Conservation (phyloP, 2,797 vertebrate genomes). For the Simalia tracyae region DNA sequence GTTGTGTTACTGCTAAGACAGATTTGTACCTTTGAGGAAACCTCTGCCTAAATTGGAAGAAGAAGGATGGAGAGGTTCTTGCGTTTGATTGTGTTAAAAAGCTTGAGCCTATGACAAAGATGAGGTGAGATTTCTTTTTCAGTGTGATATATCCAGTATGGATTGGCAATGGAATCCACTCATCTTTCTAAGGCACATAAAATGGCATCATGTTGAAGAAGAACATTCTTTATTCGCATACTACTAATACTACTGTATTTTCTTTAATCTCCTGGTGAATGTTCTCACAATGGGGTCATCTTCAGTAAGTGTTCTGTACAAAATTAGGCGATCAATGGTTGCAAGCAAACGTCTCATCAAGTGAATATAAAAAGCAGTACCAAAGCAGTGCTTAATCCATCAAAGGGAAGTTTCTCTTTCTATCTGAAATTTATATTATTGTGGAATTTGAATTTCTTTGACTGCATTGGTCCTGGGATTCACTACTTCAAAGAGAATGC, state of each 20-base stretch:
- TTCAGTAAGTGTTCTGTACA: neutral
- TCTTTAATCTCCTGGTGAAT: neutral
- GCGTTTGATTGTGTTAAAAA: no score
- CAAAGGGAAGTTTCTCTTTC: neutral
- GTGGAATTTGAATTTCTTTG: conserved; percentile 22
- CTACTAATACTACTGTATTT: neutral
- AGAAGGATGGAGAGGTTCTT: no score
- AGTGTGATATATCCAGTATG: neutral
- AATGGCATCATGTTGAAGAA: neutral
- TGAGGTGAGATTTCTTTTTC: neutral
- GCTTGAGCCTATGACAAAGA: neutral
- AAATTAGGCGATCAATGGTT: conserved; percentile 9
- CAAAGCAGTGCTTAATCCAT: conserved; percentile 10
- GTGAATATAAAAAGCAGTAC: conserved; percentile 25
- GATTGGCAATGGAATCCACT: neutral
- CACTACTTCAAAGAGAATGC: conserved; percentile 30
- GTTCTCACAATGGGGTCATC: neutral
- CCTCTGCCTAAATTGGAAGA: neutral
- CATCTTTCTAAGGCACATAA: neutral
- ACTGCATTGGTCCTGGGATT: conserved; percentile 38
- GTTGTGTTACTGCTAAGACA: neutral
- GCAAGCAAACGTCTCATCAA: conserved; percentile 1
- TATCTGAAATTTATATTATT: conserved; percentile 39
- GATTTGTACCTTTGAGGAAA: neutral
- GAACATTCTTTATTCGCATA: neutral